Evolutionary conservation across 2,113 vertebrate genomes (phyloP).

Genomic region (Zosterops borbonicus): DNA sequence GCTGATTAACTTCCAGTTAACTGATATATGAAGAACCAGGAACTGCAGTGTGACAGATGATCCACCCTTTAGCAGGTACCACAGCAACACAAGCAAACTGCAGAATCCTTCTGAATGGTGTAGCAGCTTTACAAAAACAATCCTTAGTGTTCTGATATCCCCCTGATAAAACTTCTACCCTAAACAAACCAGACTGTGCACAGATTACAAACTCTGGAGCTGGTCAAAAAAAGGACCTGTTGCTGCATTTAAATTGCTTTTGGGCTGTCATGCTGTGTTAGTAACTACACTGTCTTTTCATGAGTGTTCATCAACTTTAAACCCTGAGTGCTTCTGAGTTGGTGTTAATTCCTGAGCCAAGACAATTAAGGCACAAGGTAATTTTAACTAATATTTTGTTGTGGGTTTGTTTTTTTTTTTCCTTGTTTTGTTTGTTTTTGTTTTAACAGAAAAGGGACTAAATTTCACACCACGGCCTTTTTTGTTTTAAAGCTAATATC

Average conservation of each 20-base stretch:
- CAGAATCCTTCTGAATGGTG: not conserved
- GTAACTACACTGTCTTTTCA: not conserved
- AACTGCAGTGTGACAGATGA: not conserved
- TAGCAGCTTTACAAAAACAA: not conserved
- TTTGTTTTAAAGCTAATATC: not conserved
- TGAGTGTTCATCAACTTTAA: not conserved
- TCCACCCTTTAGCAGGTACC: not conserved
- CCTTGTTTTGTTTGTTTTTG: not conserved
- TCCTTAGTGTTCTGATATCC: not conserved
- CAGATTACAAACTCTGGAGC: not conserved
- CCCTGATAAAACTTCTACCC: not conserved
- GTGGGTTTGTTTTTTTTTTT: not conserved
- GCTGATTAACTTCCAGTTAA: not conserved
- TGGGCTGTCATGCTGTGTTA: accelerated
- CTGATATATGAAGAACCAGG: not conserved
- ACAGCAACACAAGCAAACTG: not conserved
- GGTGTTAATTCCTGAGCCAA: not conserved
- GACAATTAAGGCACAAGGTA: slow-evolving; percentile 22
- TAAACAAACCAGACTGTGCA: not conserved
- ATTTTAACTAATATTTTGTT: not conserved
- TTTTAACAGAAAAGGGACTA: not conserved
- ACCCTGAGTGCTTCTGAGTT: not conserved
- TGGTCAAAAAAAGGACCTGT: not conserved
- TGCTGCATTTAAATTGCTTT: not conserved
- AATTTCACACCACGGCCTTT: not conserved